Evolutionary conservation across 2,797 vertebrate species (phyloP).

Genomic region (Onychomys torridus): DNA sequence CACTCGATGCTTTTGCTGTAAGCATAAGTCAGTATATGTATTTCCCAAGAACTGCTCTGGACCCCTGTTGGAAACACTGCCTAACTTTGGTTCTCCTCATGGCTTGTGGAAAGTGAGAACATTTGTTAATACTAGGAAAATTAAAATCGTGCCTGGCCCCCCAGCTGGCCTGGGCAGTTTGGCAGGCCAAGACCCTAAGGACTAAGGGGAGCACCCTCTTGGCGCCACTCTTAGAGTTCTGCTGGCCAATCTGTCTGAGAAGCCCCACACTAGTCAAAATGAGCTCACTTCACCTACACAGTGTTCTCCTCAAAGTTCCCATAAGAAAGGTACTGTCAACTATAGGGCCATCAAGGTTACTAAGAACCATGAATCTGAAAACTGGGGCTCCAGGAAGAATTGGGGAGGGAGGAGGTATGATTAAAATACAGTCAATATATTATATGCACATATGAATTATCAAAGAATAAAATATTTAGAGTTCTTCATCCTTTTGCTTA

Average conservation of each 20-base stretch:
- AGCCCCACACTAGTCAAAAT: not conserved
- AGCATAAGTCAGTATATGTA: not conserved
- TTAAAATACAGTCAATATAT: not conserved
- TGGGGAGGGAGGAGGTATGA: no score
- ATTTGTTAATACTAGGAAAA: constrained; percentile 23
- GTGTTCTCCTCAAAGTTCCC: not conserved
- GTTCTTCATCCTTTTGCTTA: no score
- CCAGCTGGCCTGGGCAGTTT: not conserved
- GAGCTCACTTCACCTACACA: not conserved
- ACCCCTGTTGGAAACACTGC: not conserved
- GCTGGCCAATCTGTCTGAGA: not conserved
- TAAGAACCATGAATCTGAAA: constrained; percentile 25
- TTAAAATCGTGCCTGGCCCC: not conserved
- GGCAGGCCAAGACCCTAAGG: not conserved
- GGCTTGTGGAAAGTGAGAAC: not conserved
- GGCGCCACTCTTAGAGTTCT: not conserved
- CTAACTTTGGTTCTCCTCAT: not conserved
- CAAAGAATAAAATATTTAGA: not conserved
- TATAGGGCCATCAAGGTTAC: not conserved
- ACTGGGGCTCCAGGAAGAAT: not conserved
- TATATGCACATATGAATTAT: not conserved
- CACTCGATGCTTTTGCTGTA: not conserved
- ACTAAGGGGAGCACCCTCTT: not conserved
- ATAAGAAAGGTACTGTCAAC: not conserved
- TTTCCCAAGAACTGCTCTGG: not conserved